Base-by-base conservation (phyloP, 2,113 vertebrate species). In the Motacilla alba region DNA sequence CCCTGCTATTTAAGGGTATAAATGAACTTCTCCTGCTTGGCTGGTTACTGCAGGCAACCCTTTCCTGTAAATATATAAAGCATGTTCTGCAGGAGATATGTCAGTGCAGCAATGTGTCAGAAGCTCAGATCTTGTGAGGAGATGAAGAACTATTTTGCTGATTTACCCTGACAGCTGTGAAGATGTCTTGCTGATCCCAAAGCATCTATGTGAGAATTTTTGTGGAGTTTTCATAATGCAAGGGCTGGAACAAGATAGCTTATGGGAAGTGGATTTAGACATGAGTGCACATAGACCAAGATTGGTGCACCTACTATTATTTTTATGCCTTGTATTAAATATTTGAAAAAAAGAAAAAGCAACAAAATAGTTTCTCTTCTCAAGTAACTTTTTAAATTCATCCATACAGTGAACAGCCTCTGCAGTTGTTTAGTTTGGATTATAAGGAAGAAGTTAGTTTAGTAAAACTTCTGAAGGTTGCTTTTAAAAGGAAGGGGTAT, bases 1-100 rank as follows among this genome's bases (percentile, higher is more conserved):
- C 70, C 78, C 68, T 94, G 83, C 95, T 96, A 82, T 95, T 93
- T 94, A 87, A 81, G 76, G 88, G 75, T 90, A 81, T 87, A 96
- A 94, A 92, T 90, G 52, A 89, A 90, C 73, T 73, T 86, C 82
- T 94, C 67, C 70, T 92, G 77, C 85, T 82, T 81, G 83, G 73
- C 62, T 93, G 41, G 80, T 84, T 87, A 89, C 67, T 76, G 82
- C 74, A 92, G 85, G 69, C 95, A 96, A 23, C 60, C 49, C 58
- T 83, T 94, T 95, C 94, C 92, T 92, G 92, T 96, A 89, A 95
- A 89, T 90, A 87, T 10, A 63, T 62, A 58, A 78, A 64, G 73
- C 21, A 31, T 63, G 44, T 89, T 96, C 85, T 75, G 49, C 1
- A 0, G 53, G 62, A 90, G 88, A 35, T 74, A 20, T 52, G 76